Base-by-base conservation (phyloP, 1,140 invertebrate species). In the Trichoplusia ni region DNA sequence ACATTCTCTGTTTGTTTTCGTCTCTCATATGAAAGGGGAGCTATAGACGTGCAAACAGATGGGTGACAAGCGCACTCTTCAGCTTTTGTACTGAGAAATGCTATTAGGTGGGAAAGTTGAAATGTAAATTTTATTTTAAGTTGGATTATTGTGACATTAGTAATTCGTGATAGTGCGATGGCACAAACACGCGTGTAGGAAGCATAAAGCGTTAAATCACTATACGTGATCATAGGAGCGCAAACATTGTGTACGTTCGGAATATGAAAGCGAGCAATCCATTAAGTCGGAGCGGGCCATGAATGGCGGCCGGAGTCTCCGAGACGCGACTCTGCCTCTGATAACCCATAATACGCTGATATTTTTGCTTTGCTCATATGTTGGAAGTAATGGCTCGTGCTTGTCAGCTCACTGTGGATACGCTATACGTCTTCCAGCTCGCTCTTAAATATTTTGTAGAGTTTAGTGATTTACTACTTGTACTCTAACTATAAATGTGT, bases 331-430 rank as follows among this genome's bases (percentile, higher is more conserved):
- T 82, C 31, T 75, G 80, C 77, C 77, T 84, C 83, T 89, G 86
- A 90, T 90, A 90, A 88, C 86, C 87, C 82, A 82, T 90, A 90
- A 90, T 90, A 84, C 86, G 80, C 81, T 84, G 86, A 90, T 90
- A 90, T 90, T 90, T 90, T 86, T 90, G 82, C 84, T 82, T 83
- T 89, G 82, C 84, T 90, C 87, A 90, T 90, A 90, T 84, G 86
- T 90, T 81, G 87, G 84, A 87, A 89, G 87, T 90, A 90, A 90
- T 89, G 84, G 86, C 73, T 85, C 74, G 84, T 85, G 71, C 73
- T 29, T 63, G 69, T 51, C 72, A 6, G 49, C 40, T 49, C 44
- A 46, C 54, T 78, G 40, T 75, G 74, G 80, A 81, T 64, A 73
- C 58, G 64, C 56, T 65, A 21, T 13, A 11, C 2, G 6, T 13